Percentiles rank a stretch among this genome's conserved stretches.
Evolutionary conservation across 35 echinoderm and acorn worm genomes (phyloP).

Genomic region (Heliocidaris erythrogramma): DNA sequence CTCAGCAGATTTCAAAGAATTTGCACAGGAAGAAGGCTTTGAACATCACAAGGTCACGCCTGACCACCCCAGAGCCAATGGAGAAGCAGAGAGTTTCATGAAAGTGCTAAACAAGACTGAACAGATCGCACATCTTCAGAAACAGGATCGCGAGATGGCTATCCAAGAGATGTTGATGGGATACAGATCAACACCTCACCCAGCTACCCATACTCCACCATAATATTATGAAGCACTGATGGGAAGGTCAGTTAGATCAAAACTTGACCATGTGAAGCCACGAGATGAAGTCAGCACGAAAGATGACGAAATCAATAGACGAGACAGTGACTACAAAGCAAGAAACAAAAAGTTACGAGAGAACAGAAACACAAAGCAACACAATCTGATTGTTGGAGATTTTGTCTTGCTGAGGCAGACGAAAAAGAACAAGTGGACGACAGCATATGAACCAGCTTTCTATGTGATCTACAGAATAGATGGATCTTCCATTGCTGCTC

Average conservation of each 20-base stretch:
- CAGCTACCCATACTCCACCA: constrained; percentile 38
- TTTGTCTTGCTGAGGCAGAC: constrained; percentile 53
- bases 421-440: constrained; percentile 68
- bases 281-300: not conserved
- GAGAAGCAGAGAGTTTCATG: constrained; percentile 75
- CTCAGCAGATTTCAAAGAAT: too few species aligned
- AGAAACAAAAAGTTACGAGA: constrained; percentile 36
- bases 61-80: constrained; percentile 67
- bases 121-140: too few species aligned
- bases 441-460: constrained; percentile 73
- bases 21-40: too few species aligned
- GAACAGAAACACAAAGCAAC: constrained; percentile 63
- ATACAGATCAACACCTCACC: constrained; percentile 60
- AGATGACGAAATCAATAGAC: not conserved
- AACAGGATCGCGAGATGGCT: not conserved
- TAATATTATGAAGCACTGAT: constrained; percentile 76
- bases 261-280: constrained; percentile 39
- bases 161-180: constrained; percentile 66
- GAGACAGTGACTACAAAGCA: constrained; percentile 36
- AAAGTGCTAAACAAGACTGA: not conserved
- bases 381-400: constrained; percentile 62
- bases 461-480: constrained; percentile 60
- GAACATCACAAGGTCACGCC: constrained; percentile 19
- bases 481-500: constrained; percentile 59
- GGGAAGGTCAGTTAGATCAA: constrained; percentile 45